These are phyloP conservation scores for Notothenia rossii DNA, from an alignment of 2,113 vertebrate species.

Conservation along the genomic window DNA sequence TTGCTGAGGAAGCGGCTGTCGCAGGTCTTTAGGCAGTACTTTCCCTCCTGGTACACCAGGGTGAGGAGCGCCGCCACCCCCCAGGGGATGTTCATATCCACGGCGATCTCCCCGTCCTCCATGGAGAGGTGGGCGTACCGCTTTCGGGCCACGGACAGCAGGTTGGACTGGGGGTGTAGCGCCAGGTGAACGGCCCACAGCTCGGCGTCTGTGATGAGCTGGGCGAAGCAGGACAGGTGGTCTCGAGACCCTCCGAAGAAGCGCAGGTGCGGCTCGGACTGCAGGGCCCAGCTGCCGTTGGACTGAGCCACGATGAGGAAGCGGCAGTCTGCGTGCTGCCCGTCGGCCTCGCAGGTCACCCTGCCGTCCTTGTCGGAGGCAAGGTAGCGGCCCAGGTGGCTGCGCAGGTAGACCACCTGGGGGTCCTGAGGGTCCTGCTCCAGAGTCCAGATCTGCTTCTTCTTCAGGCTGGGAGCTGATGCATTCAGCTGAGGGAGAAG, in stretches of 20 bases:
- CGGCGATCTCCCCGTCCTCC: conserved; percentile 90
- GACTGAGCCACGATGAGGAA: conserved; percentile 92
- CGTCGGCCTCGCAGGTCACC: conserved; percentile 90
- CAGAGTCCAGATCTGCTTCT: conserved; percentile 95
- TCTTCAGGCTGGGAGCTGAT: conserved; percentile 92
- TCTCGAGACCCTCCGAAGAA: conserved; percentile 93
- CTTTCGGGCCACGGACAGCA: conserved; percentile 92
- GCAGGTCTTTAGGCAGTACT: conserved; percentile 92
- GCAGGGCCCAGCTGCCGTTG: conserved; percentile 94
- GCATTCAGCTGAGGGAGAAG: conserved; percentile 86
- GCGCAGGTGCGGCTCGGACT: conserved; percentile 90
- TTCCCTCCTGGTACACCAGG: conserved; percentile 90
- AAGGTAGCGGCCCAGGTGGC: conserved; percentile 95
- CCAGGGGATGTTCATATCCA: conserved; percentile 94
- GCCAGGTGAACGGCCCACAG: conserved; percentile 96
- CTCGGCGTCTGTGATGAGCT: conserved; percentile 88
- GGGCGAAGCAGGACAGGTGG: conserved; percentile 94
- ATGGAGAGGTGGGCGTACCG: conserved; percentile 92
- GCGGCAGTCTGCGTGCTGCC: conserved; percentile 85
- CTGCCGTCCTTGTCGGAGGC: conserved; percentile 92
- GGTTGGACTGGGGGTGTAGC: conserved; percentile 94
- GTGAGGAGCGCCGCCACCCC: conserved; percentile 94
- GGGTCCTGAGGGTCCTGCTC: conserved; percentile 91
- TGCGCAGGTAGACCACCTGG: conserved; percentile 90
- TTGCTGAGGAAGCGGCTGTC: conserved; percentile 92